Conservation (phyloP, 2,113 vertebrate species). For the pig (Sus scrofa) region DNA sequence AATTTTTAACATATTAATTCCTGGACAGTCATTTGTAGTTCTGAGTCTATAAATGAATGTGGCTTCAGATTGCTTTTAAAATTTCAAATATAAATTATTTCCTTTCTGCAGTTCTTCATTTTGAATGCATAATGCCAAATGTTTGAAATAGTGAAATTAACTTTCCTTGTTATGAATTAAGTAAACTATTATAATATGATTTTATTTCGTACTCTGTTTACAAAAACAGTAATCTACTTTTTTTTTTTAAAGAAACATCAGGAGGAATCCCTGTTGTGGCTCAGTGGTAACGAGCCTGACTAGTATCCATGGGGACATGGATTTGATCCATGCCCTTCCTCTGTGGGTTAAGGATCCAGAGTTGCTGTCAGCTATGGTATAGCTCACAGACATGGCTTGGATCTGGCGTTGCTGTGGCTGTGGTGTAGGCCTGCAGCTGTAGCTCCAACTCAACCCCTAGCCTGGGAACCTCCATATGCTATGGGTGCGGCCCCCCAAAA, state of each 20-base stretch:
- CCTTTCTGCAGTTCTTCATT: background rate
- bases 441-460: too few relatives aligned
- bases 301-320: too few relatives aligned
- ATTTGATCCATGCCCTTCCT: too few relatives aligned
- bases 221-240: background rate
- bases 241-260: background rate
- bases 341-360: too few relatives aligned
- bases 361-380: too few relatives aligned
- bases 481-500: too few relatives aligned
- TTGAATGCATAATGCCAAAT: constrained; percentile 7
- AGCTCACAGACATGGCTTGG: too few relatives aligned
- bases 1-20: constrained; percentile 26
- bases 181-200: constrained; percentile 26
- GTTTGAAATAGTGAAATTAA: constrained; percentile 44
- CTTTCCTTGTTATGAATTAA: background rate
- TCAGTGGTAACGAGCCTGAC: too few relatives aligned
- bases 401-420: too few relatives aligned
- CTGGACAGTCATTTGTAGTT: background rate
- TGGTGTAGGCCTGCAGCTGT: too few relatives aligned
- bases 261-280: background rate
- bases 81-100: background rate
- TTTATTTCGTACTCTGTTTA: constrained; percentile 16
- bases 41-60: constrained; percentile 29
- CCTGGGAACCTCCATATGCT: too few relatives aligned
- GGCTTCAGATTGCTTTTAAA: constrained; percentile 10